phyloP scores from a whole-genome alignment of 2,797 vertebrate genomes.

The Lithobates pipiens region DNA sequence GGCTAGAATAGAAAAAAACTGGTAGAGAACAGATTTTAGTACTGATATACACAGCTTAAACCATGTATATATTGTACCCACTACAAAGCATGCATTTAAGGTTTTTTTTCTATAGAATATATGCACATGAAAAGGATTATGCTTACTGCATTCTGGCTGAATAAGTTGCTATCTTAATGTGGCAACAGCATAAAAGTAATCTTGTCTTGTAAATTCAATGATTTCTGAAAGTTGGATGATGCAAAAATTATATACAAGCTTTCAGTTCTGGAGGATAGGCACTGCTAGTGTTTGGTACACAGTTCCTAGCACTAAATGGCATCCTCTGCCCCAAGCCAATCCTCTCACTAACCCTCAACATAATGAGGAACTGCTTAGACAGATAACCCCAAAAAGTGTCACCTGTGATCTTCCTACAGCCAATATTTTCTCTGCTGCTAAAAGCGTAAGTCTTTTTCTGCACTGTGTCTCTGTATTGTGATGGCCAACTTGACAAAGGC shows the following conservation, averaged over 20 bases:
- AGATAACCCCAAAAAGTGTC: too few species aligned
- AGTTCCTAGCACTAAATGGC: too few species aligned
- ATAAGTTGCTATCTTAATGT: not conserved
- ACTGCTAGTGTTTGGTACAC: not conserved
- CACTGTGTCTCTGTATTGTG: too few species aligned
- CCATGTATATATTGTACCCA: not conserved
- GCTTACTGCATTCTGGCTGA: not conserved
- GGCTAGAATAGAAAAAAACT: slow-evolving; percentile 27
- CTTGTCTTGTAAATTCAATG: not conserved
- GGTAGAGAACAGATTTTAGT: slow-evolving; percentile 29
- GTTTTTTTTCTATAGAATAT: not conserved
- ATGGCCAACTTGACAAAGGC: too few species aligned
- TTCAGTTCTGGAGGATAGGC: not conserved
- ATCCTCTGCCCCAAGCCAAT: too few species aligned
- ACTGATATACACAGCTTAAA: slow-evolving; percentile 31
- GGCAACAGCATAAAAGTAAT: not conserved
- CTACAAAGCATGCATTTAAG: slow-evolving; percentile 5
- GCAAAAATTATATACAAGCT: not conserved
- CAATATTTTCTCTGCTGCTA: too few species aligned
- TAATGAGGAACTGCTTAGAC: too few species aligned
- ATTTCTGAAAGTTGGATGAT: not conserved
- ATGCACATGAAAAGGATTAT: not conserved
- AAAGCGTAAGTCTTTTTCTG: too few species aligned
- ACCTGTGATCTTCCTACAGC: too few species aligned
- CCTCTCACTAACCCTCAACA: too few species aligned